Evolutionary conservation across 1,140 invertebrate species (phyloP).

Genomic region (Gonatopus flavifemur): DNA sequence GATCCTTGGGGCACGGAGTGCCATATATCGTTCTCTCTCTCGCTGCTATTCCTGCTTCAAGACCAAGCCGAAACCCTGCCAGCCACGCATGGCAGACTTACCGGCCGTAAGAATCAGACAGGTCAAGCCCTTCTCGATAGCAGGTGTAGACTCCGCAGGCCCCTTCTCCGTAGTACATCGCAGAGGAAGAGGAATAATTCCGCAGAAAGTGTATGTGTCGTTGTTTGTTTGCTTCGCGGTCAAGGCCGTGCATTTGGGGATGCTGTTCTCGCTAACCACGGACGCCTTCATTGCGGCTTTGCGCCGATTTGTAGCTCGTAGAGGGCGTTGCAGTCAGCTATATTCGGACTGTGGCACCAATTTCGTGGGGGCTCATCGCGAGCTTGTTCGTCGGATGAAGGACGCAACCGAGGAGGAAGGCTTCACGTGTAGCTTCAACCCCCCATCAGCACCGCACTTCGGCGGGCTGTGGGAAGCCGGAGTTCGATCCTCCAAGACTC

Average conservation of each 20-base stretch:
- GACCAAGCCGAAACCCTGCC: neutral
- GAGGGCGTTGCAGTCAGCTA: too few relatives aligned
- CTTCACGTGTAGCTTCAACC: neutral
- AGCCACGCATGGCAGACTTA: neutral
- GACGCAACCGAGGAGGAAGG: neutral
- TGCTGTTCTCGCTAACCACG: neutral
- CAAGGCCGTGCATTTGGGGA: neutral
- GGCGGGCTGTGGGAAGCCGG: neutral
- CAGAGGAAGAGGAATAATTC: neutral
- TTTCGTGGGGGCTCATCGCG: neutral
- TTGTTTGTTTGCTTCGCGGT: neutral
- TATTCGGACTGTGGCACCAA: neutral
- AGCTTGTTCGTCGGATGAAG: neutral
- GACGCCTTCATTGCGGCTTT: neutral
- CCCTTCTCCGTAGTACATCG: neutral
- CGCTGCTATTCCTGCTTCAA: neutral
- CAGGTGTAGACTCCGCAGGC: neutral
- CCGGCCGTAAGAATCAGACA: neutral
- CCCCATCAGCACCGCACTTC: neutral
- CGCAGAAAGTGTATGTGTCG: neutral
- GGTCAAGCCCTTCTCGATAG: neutral
- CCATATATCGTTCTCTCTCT: neutral
- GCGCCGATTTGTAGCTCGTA: neutral
- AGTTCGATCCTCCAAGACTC: neutral
- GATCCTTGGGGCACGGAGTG: neutral